Percentiles rank a stretch among this genome's conserved stretches.
These are phyloP conservation scores for Hippoglossus hippoglossus DNA, from an alignment of 2,797 vertebrate species.

Conservation along the genomic window DNA sequence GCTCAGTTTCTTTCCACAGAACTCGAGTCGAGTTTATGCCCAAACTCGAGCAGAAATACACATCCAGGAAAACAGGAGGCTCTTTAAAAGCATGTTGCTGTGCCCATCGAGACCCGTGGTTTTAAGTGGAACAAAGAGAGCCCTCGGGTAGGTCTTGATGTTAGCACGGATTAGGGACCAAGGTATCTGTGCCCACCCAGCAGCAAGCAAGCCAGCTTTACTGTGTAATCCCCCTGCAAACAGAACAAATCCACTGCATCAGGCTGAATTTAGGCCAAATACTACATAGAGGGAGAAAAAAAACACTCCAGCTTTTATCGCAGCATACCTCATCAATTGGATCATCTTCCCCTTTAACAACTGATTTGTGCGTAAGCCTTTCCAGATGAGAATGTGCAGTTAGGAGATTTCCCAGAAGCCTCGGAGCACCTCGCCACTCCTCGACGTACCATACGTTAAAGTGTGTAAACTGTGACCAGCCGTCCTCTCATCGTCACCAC, in stretches of 20 bases:
- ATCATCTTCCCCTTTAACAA: conserved; percentile 74
- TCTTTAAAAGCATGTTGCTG: conserved; percentile 37
- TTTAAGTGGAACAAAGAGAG: conserved; percentile 73
- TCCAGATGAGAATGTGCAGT: conserved; percentile 75
- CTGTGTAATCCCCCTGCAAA: conserved; percentile 78
- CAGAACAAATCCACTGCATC: conserved; percentile 82
- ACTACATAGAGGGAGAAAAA: conserved; percentile 50
- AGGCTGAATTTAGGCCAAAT: conserved; percentile 82
- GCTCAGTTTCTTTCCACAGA: not conserved
- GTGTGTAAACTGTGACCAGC: conserved; percentile 56
- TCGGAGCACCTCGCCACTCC: conserved; percentile 28
- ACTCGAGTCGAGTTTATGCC: conserved; percentile 7
- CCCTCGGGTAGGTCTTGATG: conserved; percentile 72
- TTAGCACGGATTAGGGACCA: conserved; percentile 81
- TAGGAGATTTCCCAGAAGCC: conserved; percentile 73
- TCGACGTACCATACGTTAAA: conserved; percentile 46
- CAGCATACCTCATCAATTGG: conserved; percentile 79
- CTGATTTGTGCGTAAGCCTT: conserved; percentile 68
- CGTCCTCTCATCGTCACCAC: conserved; percentile 45
- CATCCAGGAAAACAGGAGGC: conserved; percentile 33
- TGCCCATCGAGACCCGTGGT: conserved; percentile 29
- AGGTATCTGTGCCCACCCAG: conserved; percentile 81
- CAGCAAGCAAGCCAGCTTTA: conserved; percentile 80
- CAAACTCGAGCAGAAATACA: conserved; percentile 27
- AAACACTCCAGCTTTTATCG: conserved; percentile 67